A percentile compares a stretch with the other conserved stretches of the same genome.
Conservation (phyloP, 2,888 invertebrate genomes). For the Agapostemon virescens region DNA sequence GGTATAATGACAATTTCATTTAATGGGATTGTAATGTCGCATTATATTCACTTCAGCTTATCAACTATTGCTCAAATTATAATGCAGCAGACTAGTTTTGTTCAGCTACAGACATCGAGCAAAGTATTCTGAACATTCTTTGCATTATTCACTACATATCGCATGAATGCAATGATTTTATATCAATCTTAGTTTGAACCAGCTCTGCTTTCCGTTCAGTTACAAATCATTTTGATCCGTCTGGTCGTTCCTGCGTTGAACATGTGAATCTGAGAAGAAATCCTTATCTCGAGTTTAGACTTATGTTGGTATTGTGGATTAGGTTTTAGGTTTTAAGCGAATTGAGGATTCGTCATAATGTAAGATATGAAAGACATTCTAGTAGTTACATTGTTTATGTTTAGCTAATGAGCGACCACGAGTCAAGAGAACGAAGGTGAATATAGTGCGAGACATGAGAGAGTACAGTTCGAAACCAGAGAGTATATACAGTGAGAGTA, state of each 20-base stretch:
- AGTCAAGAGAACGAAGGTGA: no score
- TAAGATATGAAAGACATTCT: no score
- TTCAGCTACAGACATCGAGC: conserved; percentile 97
- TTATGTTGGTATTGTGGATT: conserved; percentile 99
- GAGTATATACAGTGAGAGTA: no score
- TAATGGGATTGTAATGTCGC: conserved; percentile 99
- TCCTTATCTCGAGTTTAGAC: conserved; percentile 98
- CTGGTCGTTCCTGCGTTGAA: no score
- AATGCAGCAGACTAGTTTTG: conserved; percentile 99
- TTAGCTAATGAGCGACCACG: no score
- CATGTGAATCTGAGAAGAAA: conserved; percentile 98
- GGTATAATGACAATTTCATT: conserved; percentile 99
- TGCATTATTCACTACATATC: not conserved
- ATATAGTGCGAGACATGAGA: no score
- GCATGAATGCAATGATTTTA: conserved; percentile 1
- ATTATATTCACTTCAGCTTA: conserved; percentile 98
- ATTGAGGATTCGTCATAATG: no score
- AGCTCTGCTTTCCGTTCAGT: conserved; percentile 93
- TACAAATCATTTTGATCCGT: no score
- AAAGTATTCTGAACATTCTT: conserved; percentile 40
- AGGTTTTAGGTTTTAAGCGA: no score
- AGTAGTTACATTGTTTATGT: no score
- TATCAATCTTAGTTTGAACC: conserved; percentile 83
- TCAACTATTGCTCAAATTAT: conserved; percentile 97
- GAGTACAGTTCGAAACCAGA: no score